Conservation (phyloP, 64 coral and sea anemone species). For the Cladopsammia gracilis region DNA sequence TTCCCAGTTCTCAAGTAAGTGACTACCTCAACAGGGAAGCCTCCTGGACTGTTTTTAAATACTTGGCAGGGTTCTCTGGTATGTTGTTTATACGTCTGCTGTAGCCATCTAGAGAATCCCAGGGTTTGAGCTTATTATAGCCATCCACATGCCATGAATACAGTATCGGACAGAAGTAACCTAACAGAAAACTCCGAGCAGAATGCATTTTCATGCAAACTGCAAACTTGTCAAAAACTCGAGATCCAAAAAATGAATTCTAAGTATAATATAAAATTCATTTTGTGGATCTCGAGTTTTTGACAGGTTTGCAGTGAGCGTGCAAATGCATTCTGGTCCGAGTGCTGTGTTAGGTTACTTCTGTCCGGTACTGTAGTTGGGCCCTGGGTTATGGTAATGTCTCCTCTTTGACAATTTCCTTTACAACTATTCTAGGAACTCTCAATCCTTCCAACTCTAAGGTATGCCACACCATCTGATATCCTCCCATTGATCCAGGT, state of each 20-base stretch:
- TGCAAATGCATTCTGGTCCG: too few relatives aligned
- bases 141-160: slow-evolving; percentile 72
- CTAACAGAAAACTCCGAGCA: too few relatives aligned
- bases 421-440: slow-evolving; percentile 67
- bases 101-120: slow-evolving; percentile 75
- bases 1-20: slow-evolving; percentile 81
- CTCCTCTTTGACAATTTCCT: slow-evolving; percentile 70
- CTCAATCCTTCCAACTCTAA: slow-evolving; percentile 52
- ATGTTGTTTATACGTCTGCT: slow-evolving; percentile 67
- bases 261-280: too few relatives aligned
- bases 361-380: too few relatives aligned
- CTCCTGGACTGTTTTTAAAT: slow-evolving; percentile 62
- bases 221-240: too few relatives aligned
- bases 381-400: slow-evolving; percentile 60
- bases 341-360: too few relatives aligned
- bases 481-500: slow-evolving; percentile 40
- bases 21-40: slow-evolving; percentile 69
- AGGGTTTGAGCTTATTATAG: slow-evolving; percentile 74
- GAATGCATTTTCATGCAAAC: too few relatives aligned
- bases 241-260: too few relatives aligned
- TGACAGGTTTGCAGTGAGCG: too few relatives aligned
- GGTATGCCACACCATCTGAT: slow-evolving; percentile 61
- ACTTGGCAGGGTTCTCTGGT: slow-evolving; percentile 59
- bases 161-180: too few relatives aligned
- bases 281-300: too few relatives aligned